These are phyloP conservation scores for Syngnathus rostellatus DNA, from an alignment of 2,797 vertebrate genomes.

Conservation along the genomic window DNA sequence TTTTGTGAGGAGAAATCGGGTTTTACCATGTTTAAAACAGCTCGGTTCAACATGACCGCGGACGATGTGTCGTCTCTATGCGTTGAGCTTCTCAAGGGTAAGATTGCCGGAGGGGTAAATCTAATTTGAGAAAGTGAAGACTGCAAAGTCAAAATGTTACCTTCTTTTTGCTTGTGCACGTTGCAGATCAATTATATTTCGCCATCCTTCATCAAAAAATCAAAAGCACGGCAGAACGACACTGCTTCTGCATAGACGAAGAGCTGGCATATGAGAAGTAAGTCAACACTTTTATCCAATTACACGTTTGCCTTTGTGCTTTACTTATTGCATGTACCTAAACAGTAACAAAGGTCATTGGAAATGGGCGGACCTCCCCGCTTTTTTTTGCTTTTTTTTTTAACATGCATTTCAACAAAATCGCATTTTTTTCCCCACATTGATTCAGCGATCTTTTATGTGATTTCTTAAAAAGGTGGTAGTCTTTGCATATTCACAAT, in stretches of 20 bases:
- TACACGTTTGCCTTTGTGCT: background rate
- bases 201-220: slow-evolving; percentile 88
- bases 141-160: slow-evolving; percentile 18
- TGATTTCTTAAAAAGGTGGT: background rate
- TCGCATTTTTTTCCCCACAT: background rate
- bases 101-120: slow-evolving; percentile 13
- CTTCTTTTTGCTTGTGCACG: slow-evolving; percentile 13
- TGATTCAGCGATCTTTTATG: background rate
- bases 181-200: slow-evolving; percentile 93
- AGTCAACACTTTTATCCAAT: slow-evolving; percentile 44
- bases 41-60: slow-evolving; percentile 50
- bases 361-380: background rate
- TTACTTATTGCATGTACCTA: background rate
- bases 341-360: background rate
- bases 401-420: background rate
- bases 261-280: slow-evolving; percentile 97
- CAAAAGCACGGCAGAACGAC: slow-evolving; percentile 80
- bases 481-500: background rate
- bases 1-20: slow-evolving; percentile 16
- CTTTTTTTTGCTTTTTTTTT: background rate
- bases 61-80: slow-evolving; percentile 54
- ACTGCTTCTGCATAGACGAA: slow-evolving; percentile 95
- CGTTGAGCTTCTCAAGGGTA: slow-evolving; percentile 67
- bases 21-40: slow-evolving; percentile 40
- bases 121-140: background rate